Base-by-base conservation (phyloP, 1,140 invertebrate genomes). In the Drosophila persimilis region DNA sequence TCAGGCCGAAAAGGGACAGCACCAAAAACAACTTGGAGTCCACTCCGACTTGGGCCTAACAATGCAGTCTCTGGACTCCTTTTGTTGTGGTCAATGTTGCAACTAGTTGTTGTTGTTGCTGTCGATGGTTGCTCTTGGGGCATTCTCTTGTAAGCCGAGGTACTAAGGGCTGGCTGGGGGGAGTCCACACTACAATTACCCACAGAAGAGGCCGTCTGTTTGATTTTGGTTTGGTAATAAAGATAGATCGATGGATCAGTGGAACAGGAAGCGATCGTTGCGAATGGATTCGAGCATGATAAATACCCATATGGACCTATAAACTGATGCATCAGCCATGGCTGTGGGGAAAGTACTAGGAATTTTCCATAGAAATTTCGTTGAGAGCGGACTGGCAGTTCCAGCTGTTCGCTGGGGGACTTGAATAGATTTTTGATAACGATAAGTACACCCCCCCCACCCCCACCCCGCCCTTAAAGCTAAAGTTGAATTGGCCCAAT, bases 81-180 rank as follows among this genome's bases (percentile, higher is more conserved):
- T 73, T 73, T 63, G 70, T 73, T 73, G 70, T 69, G 56, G 67
- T 72, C 75, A 73, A 58, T 73, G 63, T 57, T 67, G 58, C 73
- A 61, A 72, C 52, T 54, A 45, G 56, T 77, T 57, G 65, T 46
- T 70, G 51, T 45, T 63, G 22, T 0, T 17, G 17, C 17, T 17
- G 24, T 31, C 7, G 7, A 8, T 50, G n/a, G 45, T 64, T 47
- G 70, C 54, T 76, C 65, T 61, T 60, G 58, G 60, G 71, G 56
- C 64, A 41, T 77, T 85, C 86, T 74, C 61, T 64, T 86, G 47
- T 67, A 73, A 55, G n/a, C 22, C 46, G n/a, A 20, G 11, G 5
- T 1, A n/a, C n/a, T n/a, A 13, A 24, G 35, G 15, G n/a, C 2
- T 26, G 17, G 24, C 9, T 6, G 11, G 39, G 22, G 26, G 46